Percentiles rank a stretch among this genome's conserved stretches.
These are phyloP conservation scores for Didymodactylos carnosus DNA, from an alignment of 2,888 invertebrate genomes.

Conservation along the genomic window DNA sequence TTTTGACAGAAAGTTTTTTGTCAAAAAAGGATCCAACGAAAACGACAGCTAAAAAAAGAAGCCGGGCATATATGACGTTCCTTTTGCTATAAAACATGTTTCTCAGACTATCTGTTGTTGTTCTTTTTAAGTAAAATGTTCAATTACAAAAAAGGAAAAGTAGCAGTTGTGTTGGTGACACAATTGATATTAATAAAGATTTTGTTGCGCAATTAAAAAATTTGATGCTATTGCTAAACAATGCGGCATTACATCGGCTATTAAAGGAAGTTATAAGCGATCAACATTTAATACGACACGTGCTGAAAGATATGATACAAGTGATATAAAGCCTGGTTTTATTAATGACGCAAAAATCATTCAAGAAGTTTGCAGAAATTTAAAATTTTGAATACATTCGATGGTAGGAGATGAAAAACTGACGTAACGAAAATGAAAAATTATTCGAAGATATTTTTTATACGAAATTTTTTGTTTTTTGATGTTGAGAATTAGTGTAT, in stretches of 20 bases:
- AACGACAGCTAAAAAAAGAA: too few species aligned
- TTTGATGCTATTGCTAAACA: background rate
- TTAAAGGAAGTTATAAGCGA: background rate
- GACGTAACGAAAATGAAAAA: background rate
- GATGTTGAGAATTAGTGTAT: too few species aligned
- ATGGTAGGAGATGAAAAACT: background rate
- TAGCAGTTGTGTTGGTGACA: background rate
- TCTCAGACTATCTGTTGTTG: too few species aligned
- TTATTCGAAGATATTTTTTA: background rate
- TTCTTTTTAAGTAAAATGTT: background rate
- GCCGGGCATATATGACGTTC: too few species aligned
- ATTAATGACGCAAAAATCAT: background rate
- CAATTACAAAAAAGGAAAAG: background rate
- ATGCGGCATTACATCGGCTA: background rate
- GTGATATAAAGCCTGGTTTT: background rate
- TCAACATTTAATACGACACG: background rate
- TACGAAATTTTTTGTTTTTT: background rate
- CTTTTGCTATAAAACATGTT: too few species aligned
- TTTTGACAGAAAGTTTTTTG: too few species aligned
- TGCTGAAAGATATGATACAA: background rate
- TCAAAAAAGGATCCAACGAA: too few species aligned
- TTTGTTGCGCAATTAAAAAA: background rate
- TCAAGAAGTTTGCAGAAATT: background rate
- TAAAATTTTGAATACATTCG: background rate
- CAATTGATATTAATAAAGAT: background rate